phyloP scores from a whole-genome alignment of 1,140 invertebrate genomes.

The Dreissena rostriformis region DNA sequence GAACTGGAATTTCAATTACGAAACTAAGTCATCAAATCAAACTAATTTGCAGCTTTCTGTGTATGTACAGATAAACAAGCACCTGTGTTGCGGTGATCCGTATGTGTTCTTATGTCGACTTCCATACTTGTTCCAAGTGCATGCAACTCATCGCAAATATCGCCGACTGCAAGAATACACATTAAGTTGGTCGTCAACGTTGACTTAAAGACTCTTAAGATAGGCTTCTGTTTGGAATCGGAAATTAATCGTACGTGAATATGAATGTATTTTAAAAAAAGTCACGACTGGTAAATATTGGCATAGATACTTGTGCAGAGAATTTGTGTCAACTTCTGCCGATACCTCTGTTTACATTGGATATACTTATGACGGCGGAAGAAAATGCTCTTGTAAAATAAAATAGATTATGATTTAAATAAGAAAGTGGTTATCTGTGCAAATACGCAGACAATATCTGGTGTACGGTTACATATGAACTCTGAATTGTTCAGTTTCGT shows the following conservation, averaged over 20 bases:
- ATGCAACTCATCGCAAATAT: conserved; percentile 25
- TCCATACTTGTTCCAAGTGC: conserved; percentile 21
- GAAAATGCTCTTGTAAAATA: not conserved
- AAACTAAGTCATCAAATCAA: conserved; percentile 2
- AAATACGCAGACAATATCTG: no score
- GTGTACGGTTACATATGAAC: no score
- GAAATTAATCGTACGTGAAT: conserved; percentile 44
- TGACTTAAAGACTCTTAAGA: conserved; percentile 22
- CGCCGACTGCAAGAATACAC: conserved; percentile 22
- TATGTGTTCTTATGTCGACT: conserved; percentile 29
- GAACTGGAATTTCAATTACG: not conserved
- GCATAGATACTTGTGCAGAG: conserved; percentile 31
- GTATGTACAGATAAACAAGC: not conserved
- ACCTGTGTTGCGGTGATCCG: not conserved
- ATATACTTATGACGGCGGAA: not conserved
- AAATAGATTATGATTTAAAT: not conserved
- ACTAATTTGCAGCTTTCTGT: not conserved
- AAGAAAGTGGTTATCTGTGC: no score
- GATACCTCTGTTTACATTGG: not conserved
- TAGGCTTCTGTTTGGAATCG: conserved; percentile 38
- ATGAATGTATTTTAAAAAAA: conserved; percentile 53
- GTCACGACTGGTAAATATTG: conserved; percentile 51
- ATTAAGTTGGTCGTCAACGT: conserved; percentile 44
- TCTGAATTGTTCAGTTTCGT: no score
- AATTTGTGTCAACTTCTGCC: conserved; percentile 44